Evolutionary conservation across 2,888 invertebrate species (phyloP), one percentile per base, ranked within the genome.

Genomic region (Dinocampus coccinellae): DNA sequence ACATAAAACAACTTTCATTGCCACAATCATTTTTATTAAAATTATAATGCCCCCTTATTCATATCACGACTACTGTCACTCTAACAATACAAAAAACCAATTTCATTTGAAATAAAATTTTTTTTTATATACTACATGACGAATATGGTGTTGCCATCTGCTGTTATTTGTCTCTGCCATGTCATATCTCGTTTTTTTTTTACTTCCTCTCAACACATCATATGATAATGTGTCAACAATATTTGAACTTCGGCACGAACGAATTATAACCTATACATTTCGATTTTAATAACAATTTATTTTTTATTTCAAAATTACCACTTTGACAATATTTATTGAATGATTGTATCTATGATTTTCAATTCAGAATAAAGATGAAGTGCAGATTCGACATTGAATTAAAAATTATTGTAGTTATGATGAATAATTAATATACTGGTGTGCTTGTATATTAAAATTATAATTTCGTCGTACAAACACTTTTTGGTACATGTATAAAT

Each of bases 401-500:
- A n/a, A n/a, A n/a, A n/a, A n/a, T n/a, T n/a, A n/a, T n/a, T n/a
- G n/a, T n/a, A n/a, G n/a, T n/a, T n/a, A n/a, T n/a, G n/a, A n/a
- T n/a, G n/a, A n/a, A n/a, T n/a, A n/a, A n/a, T n/a, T 11, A 34
- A 20, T n/a, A 22, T 22, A 47, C 36, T 60, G 20, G 26, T 60
- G 3, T 22, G n/a, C 11, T 13, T 34, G 13, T 29, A 62, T 42
- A 20, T 36, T 6, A 34, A 33, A 64, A 26, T 26, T 29, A 70
- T 34, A 66, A 13, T 52, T 34, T 10, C 13, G 67, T 72, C 7
- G 63, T 57, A 11, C 67, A 55, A 24, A 62, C 34, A 26, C 60
- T 52, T 66, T 29, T 65, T 9, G 67, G 52, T 20, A 55, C 13
- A 16, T 78, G 81, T 36, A 89, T 85, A 79, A 88, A 90, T 62